Evolutionary conservation across 2,797 vertebrate genomes (phyloP).

Genomic region (Aplochiton taeniatus): DNA sequence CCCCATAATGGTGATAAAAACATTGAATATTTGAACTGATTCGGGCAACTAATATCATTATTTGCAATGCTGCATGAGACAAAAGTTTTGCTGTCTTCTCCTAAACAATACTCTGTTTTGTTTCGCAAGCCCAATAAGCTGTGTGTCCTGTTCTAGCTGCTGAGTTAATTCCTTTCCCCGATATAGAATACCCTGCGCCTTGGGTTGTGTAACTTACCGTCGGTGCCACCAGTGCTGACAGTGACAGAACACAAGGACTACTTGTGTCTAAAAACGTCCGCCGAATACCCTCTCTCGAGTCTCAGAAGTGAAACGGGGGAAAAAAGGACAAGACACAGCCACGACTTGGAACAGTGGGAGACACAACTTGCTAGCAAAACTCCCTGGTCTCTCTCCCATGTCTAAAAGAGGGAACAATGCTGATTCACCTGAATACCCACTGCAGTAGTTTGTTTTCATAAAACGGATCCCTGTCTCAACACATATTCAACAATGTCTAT

Average conservation of each 20-base stretch:
- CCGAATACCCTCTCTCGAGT: constrained; percentile 52
- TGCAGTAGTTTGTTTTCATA: too few relatives aligned
- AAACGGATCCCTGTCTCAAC: too few relatives aligned
- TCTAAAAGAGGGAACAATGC: too few relatives aligned
- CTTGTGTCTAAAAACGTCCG: constrained; percentile 64
- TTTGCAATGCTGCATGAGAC: constrained; percentile 24
- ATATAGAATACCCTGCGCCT: constrained; percentile 57
- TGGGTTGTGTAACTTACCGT: constrained; percentile 54
- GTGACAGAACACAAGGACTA: constrained; percentile 67
- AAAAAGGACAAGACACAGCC: constrained; percentile 49
- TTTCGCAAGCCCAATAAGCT: constrained; percentile 32
- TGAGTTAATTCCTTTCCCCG: constrained; percentile 47
- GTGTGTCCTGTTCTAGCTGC: constrained; percentile 46
- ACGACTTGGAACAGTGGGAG: constrained; percentile 41
- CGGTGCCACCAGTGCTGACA: constrained; percentile 67
- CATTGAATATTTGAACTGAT: constrained; percentile 34
- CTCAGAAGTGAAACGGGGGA: constrained; percentile 53
- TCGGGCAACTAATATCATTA: constrained; percentile 1
- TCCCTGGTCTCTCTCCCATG: constrained; percentile 19
- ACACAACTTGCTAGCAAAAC: constrained; percentile 36
- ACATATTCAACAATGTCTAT: constrained; percentile 1
- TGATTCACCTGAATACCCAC: too few relatives aligned
- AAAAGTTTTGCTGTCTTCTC: constrained; percentile 25
- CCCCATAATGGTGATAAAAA: constrained; percentile 21
- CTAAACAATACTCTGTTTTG: constrained; percentile 8